Conservation (phyloP, 2,113 vertebrate species). For the Setophaga petechia region DNA sequence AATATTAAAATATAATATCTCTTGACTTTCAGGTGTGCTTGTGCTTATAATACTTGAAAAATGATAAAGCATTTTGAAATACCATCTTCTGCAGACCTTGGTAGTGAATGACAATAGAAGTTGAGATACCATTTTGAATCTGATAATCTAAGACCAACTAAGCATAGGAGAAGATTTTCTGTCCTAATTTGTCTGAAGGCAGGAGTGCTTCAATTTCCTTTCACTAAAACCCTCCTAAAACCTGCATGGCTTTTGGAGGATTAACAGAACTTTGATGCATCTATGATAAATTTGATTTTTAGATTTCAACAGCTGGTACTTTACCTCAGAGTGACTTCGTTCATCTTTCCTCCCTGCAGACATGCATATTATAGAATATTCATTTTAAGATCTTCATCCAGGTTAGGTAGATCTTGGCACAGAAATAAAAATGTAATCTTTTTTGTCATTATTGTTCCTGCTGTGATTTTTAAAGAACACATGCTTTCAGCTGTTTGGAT, state of each 20-base stretch:
- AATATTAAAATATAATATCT: background rate
- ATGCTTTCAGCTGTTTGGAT: background rate
- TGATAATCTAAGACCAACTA: background rate
- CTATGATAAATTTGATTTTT: conserved; percentile 47
- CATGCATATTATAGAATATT: conserved; percentile 2
- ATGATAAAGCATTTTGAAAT: background rate
- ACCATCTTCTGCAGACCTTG: background rate
- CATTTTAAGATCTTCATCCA: conserved; percentile 24
- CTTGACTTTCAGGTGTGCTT: background rate
- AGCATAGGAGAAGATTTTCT: background rate
- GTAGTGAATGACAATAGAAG: background rate
- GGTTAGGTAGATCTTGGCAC: background rate
- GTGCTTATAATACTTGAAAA: background rate
- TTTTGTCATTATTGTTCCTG: background rate
- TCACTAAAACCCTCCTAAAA: conserved; percentile 43
- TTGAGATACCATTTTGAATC: background rate
- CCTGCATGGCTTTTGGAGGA: conserved; percentile 22
- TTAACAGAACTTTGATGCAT: conserved; percentile 46
- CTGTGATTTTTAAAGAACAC: background rate
- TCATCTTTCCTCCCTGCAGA: conserved; percentile 8
- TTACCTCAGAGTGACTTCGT: background rate
- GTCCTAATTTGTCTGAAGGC: conserved; percentile 24
- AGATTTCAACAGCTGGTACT: conserved; percentile 13
- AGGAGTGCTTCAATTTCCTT: conserved; percentile 7
- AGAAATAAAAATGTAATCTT: background rate